phyloP scores from a whole-genome alignment of 2,113 vertebrate genomes.

The Lethenteron camtschaticum region DNA sequence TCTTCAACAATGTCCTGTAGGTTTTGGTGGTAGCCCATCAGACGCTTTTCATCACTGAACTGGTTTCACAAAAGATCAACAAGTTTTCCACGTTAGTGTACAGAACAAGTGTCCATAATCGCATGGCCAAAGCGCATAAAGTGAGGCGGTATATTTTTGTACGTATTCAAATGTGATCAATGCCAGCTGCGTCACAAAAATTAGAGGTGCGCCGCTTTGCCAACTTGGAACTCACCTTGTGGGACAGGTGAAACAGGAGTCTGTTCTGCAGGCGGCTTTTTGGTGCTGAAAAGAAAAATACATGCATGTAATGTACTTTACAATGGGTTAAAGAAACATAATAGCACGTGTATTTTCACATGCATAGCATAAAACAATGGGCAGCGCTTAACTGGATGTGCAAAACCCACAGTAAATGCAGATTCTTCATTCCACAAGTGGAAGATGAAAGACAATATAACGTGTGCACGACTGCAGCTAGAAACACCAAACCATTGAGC shows the following conservation, averaged over 20 bases:
- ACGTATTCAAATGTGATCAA: neutral
- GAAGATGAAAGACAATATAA: too few species aligned
- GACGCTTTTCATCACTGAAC: constrained; percentile 81
- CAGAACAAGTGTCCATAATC: neutral
- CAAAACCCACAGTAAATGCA: neutral
- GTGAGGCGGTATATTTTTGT: neutral
- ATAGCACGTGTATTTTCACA: neutral
- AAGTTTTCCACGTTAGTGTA: neutral
- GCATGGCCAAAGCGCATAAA: neutral
- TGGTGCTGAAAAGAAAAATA: constrained; percentile 28
- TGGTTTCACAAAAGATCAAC: constrained; percentile 14
- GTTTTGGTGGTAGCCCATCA: constrained; percentile 92
- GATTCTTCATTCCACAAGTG: too few species aligned
- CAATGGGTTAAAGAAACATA: too few species aligned
- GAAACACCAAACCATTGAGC: too few species aligned
- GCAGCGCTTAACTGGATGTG: neutral
- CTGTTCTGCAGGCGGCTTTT: constrained; percentile 69
- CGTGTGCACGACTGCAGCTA: too few species aligned
- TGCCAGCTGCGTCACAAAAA: neutral
- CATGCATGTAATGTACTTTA: neutral
- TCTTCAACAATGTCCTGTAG: constrained; percentile 86
- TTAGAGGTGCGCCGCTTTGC: neutral
- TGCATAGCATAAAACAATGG: neutral
- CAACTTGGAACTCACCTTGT: constrained; percentile 43
- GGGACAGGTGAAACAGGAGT: constrained; percentile 79